Percentiles rank a stretch among this genome's conserved stretches.
Conservation (phyloP, 2,113 vertebrate genomes). For the Salvelinus alpinus region DNA sequence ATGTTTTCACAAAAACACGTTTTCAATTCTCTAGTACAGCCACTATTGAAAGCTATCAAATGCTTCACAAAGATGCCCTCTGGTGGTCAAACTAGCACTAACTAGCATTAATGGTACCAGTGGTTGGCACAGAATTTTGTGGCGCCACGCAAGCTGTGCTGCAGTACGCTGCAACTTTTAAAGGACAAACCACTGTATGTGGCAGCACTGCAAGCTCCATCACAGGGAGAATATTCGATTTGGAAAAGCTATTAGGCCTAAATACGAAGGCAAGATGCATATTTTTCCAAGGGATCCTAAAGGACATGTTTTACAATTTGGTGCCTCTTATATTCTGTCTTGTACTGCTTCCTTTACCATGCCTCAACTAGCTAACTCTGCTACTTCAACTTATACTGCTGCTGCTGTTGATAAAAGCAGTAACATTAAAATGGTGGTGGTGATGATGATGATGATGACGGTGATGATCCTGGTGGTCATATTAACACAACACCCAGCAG, state of each 20-base stretch:
- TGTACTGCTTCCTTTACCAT: neutral
- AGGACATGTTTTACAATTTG: neutral
- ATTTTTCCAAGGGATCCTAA: constrained; percentile 15
- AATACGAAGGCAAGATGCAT: constrained; percentile 6
- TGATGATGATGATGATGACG: neutral
- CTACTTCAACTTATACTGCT: neutral
- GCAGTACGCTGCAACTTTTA: too few relatives aligned
- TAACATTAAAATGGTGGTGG: neutral
- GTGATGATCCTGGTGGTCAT: neutral
- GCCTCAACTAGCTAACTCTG: neutral
- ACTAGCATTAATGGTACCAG: too few relatives aligned
- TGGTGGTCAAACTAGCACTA: too few relatives aligned
- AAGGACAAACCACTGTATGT: neutral
- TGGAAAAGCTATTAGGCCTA: constrained; percentile 23
- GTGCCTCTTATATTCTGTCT: neutral
- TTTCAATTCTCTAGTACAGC: too few relatives aligned
- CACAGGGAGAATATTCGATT: constrained; percentile 44
- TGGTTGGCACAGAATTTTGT: too few relatives aligned
- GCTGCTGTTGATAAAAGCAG: neutral
- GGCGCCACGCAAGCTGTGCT: too few relatives aligned
- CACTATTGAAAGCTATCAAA: too few relatives aligned
- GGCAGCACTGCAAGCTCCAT: constrained; percentile 37
- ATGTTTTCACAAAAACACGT: too few relatives aligned
- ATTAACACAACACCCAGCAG: neutral
- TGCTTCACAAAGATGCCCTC: too few relatives aligned